Evolutionary conservation across 2,888 invertebrate species (phyloP).

Genomic region (Ennomos erosarius): DNA sequence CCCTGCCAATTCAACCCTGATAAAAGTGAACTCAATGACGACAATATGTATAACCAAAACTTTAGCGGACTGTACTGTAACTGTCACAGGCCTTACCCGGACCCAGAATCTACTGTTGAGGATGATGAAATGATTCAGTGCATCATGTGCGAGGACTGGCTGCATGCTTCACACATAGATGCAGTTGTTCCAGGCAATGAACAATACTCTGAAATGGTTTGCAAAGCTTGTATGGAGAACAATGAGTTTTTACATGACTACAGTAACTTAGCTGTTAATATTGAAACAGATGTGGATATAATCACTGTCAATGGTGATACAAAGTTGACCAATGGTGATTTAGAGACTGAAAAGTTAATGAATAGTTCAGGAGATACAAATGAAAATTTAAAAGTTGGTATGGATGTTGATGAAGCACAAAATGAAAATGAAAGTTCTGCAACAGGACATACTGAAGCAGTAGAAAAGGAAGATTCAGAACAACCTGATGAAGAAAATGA

Average conservation of each 20-base stretch:
- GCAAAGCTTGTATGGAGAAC: slow-evolving; percentile 90
- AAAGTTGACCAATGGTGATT: slow-evolving; percentile 42
- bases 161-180: slow-evolving; percentile 92
- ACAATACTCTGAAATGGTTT: slow-evolving; percentile 93
- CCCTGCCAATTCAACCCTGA: slow-evolving; percentile 88
- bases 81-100: slow-evolving; percentile 97
- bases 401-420: slow-evolving; percentile 19
- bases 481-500: slow-evolving; percentile 3
- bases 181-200: slow-evolving; percentile 83
- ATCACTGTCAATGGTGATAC: slow-evolving; percentile 42
- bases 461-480: background rate
- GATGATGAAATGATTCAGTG: slow-evolving; percentile 99
- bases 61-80: slow-evolving; percentile 96
- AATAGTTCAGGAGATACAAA: slow-evolving; percentile 15
- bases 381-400: slow-evolving; percentile 15
- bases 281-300: slow-evolving; percentile 59
- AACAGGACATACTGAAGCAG: slow-evolving; percentile 7
- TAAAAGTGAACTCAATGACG: slow-evolving; percentile 87
- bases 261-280: slow-evolving; percentile 75
- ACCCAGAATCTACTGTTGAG: slow-evolving; percentile 89
- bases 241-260: slow-evolving; percentile 91
- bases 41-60: slow-evolving; percentile 96
- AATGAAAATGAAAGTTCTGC: slow-evolving; percentile 5
- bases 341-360: slow-evolving; percentile 17
- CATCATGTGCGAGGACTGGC: slow-evolving; percentile 99